These are phyloP conservation scores for Eudorcas thomsonii DNA, from an alignment of 2,113 vertebrate genomes.

Conservation along the genomic window DNA sequence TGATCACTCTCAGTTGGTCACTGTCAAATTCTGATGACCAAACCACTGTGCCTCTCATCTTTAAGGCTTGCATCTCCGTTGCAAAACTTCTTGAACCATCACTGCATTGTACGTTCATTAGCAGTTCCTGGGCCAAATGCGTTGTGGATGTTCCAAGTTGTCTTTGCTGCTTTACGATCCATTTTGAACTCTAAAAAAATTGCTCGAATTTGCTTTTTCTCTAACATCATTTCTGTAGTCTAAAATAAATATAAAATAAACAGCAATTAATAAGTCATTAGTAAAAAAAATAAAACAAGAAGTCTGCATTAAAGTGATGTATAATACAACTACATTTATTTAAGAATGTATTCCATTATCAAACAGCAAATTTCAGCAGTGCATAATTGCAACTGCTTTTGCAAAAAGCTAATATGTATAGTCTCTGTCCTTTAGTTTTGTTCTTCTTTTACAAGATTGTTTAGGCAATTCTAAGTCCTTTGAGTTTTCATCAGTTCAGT, in stretches of 20 bases:
- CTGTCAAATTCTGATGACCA: not conserved
- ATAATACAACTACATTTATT: not conserved
- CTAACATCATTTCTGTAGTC: not conserved
- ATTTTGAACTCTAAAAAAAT: not conserved
- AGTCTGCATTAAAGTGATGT: not conserved
- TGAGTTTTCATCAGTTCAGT: not conserved
- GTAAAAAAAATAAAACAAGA: not conserved
- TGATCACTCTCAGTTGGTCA: not conserved
- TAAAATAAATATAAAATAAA: not conserved
- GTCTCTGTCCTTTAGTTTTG: not conserved
- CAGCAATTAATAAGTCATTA: not conserved
- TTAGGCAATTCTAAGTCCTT: not conserved
- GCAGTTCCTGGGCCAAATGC: not conserved
- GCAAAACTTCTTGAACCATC: not conserved
- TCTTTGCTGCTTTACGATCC: not conserved
- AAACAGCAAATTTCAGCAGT: not conserved
- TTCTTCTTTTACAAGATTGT: not conserved
- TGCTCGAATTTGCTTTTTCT: not conserved
- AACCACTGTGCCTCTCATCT: not conserved
- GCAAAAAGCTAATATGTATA: not conserved
- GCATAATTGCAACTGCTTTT: not conserved
- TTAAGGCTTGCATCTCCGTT: not conserved
- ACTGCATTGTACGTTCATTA: not conserved
- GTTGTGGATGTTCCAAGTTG: not conserved
- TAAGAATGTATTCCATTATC: not conserved